Conservation (phyloP, 2,113 vertebrate genomes). For the Arvicanthis niloticus region DNA sequence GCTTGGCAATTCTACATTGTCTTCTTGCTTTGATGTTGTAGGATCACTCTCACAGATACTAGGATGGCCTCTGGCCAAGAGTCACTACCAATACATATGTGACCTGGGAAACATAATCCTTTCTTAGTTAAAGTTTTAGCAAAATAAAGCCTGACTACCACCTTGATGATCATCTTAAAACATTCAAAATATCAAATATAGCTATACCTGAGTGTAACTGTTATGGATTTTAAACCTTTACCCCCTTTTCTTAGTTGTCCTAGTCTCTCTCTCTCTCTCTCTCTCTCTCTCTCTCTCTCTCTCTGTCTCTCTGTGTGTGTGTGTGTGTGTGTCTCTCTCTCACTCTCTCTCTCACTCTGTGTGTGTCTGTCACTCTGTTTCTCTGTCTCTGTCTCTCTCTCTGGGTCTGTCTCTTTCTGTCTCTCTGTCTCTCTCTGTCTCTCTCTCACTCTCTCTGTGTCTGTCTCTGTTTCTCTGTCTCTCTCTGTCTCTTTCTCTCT, state of each 20-base stretch:
- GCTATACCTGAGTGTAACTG: neutral
- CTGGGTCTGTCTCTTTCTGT: too few relatives aligned
- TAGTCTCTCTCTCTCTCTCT: too few relatives aligned
- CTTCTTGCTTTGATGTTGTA: neutral
- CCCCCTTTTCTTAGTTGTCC: too few relatives aligned
- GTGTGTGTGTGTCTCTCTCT: too few relatives aligned
- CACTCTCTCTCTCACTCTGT: too few relatives aligned
- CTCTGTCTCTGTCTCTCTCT: too few relatives aligned
- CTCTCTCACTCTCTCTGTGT: too few relatives aligned
- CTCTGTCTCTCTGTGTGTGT: too few relatives aligned
- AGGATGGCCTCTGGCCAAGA: neutral
- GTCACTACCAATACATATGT: neutral
- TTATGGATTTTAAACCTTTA: neutral
- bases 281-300: neutral
- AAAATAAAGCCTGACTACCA: neutral
- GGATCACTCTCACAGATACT: neutral
- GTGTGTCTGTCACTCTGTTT: too few relatives aligned
- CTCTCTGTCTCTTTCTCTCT: neutral
- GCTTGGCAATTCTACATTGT: neutral
- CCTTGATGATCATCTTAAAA: neutral
- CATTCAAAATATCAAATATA: neutral
- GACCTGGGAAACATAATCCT: neutral
- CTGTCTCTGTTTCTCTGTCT: too few relatives aligned
- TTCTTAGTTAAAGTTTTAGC: neutral
- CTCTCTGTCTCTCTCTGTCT: too few relatives aligned